Evolutionary conservation across 92 coral and sea anemone genomes (phyloP).

Genomic region (Phymanthus crucifer): DNA sequence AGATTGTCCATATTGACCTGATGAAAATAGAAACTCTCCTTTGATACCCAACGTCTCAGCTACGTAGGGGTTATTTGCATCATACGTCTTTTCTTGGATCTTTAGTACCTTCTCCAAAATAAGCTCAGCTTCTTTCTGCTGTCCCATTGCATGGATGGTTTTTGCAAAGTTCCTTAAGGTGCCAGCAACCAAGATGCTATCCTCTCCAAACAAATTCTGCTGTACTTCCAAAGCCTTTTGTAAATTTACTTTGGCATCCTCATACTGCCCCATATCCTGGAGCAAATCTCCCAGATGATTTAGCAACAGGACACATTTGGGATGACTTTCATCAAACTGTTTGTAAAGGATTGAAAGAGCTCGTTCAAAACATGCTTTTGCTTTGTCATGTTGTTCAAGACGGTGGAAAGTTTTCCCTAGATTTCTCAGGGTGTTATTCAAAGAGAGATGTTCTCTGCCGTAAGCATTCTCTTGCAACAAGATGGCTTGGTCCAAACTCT

Average conservation of each 20-base stretch:
- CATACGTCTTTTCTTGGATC: neutral
- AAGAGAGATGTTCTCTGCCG: neutral
- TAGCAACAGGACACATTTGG: neutral
- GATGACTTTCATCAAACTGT: neutral
- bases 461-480: neutral
- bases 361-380: neutral
- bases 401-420: neutral
- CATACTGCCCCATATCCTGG: neutral
- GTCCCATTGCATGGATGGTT: slow-evolving; percentile 1
- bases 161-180: slow-evolving; percentile 2
- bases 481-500: neutral
- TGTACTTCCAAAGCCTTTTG: neutral
- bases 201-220: slow-evolving; percentile 8
- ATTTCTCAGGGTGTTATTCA: neutral
- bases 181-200: neutral
- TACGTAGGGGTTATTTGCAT: slow-evolving; percentile 8
- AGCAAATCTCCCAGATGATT: neutral
- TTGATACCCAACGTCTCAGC: neutral
- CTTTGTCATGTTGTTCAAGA: neutral
- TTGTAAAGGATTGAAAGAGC: neutral
- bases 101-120: neutral
- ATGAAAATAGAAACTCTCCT: neutral
- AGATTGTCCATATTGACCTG: slow-evolving; percentile 2
- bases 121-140: slow-evolving; percentile 1
- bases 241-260: neutral